phyloP scores from a whole-genome alignment of 2,113 vertebrate species.

The Rhabdornis inornatus region DNA sequence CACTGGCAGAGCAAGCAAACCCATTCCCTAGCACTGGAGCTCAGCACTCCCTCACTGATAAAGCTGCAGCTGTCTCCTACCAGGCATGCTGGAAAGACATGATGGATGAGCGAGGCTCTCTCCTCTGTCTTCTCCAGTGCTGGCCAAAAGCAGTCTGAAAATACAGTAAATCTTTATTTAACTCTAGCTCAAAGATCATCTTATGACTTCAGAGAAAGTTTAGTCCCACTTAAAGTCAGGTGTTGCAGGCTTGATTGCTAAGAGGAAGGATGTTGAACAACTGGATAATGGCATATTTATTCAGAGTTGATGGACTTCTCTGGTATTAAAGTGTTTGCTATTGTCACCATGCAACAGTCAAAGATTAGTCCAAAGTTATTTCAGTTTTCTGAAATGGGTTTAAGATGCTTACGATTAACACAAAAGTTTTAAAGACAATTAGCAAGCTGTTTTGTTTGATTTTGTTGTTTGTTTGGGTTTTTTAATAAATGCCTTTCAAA shows the following conservation, averaged over 20 bases:
- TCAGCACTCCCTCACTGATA: neutral
- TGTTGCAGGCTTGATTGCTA: neutral
- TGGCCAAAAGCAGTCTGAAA: conserved; percentile 19
- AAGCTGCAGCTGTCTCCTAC: neutral
- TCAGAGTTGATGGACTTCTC: neutral
- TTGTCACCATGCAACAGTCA: neutral
- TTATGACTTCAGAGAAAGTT: neutral
- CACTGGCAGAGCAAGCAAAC: neutral
- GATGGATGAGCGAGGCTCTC: neutral
- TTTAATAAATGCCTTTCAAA: neutral
- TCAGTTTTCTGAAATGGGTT: neutral
- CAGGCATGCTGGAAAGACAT: neutral
- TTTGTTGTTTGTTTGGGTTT: neutral
- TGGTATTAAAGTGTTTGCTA: neutral
- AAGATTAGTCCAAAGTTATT: neutral
- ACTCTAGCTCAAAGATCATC: neutral
- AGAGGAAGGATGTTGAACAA: neutral
- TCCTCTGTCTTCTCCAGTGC: neutral
- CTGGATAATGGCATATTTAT: neutral
- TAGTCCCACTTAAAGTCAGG: neutral
- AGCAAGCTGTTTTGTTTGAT: neutral
- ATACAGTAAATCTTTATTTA: conserved; percentile 45
- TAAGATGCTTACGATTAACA: neutral
- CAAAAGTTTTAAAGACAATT: neutral
- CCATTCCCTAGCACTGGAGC: neutral